Evolutionary conservation across 2,888 invertebrate species (phyloP).

Genomic region (Meteorus cinctellus): DNA sequence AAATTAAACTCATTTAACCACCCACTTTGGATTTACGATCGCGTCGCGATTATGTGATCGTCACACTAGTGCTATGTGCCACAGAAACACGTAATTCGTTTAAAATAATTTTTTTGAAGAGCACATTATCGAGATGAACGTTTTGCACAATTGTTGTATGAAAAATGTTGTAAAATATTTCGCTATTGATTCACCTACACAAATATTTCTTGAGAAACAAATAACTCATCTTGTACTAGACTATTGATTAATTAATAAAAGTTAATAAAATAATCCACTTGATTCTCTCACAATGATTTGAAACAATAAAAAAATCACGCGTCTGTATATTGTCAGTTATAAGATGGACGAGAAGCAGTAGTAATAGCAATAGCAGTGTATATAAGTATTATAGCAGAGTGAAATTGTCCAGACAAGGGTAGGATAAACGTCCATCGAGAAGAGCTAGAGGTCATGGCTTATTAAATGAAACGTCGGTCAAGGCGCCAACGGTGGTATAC

Average conservation of each 20-base stretch:
- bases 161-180: too few species aligned
- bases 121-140: too few species aligned
- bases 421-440: slow-evolving; percentile 31
- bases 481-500: neutral
- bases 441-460: slow-evolving; percentile 32
- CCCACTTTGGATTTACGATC: slow-evolving; percentile 55
- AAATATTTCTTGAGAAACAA: too few species aligned
- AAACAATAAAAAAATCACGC: neutral
- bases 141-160: too few species aligned
- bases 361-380: neutral
- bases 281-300: neutral
- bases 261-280: too few species aligned
- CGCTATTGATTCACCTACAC: too few species aligned
- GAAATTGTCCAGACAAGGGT: slow-evolving; percentile 35
- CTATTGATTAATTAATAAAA: too few species aligned
- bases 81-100: neutral
- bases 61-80: neutral
- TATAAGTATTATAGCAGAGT: slow-evolving; percentile 5
- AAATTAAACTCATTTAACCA: slow-evolving; percentile 69
- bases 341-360: neutral
- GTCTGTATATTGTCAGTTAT: neutral
- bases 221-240: too few species aligned
- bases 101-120: neutral
- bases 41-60: slow-evolving; percentile 30
- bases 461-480: slow-evolving; percentile 39